Base-by-base conservation (phyloP, 2,888 invertebrate genomes). In the Lithophane semibrunnea region DNA sequence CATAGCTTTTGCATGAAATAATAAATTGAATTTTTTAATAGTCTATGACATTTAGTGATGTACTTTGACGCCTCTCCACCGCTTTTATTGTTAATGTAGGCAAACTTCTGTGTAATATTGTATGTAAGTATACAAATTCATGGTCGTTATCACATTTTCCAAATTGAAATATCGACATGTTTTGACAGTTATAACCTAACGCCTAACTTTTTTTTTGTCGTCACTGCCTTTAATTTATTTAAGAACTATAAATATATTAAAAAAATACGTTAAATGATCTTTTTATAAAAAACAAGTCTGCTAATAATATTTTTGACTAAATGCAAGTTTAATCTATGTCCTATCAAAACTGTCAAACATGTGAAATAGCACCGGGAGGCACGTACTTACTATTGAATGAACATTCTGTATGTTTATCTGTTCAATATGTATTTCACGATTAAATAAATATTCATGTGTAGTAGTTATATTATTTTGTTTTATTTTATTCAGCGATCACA, bases 391-490 rank as follows among this genome's bases (percentile, higher is more conserved):
- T 79, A 77, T 85, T 86, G 75, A 73, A 79, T 75, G 63, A 80
- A 72, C 69, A 82, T 52, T 75, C 64, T 86, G 54, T 61, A 84
- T 76, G 52, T 86, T 75, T 85, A 83, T 89, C 88, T 91, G 88
- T 92, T 90, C 89, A 90, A 90, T 91, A 92, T 94, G 89, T 94
- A 93, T 94, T 92, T 93, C 92, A 93, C 87, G 87, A 93, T 92
- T 94, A 94, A 95, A 94, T 94, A 94, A 79, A 82, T 93, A 94
- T 94, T 93, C 92, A 90, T 94, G 93, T 94, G 95, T 94, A 95
- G 95, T 91, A 92, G 86, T 83, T 88, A 86, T 56, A n/a, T 37
- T 37, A 37, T 18, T 56, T 85, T 84, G 91, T 95, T 95, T 95
- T 89, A 92, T 93, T 94, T 91, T 10, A 12, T 44, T 47, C 37